Conservation (phyloP, 2,888 invertebrate species). For the Ormyrus rosae region DNA sequence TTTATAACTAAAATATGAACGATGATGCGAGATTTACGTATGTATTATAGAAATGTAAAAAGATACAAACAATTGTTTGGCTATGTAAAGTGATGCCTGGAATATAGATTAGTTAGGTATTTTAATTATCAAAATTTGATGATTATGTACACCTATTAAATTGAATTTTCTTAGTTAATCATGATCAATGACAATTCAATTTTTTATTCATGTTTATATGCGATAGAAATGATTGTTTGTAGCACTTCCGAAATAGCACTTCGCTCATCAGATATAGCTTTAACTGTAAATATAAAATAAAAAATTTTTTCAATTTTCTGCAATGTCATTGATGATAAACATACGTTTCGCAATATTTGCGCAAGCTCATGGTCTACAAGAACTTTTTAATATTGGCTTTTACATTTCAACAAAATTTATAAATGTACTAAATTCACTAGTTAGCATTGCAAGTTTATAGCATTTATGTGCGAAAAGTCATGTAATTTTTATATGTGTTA, state of each 20-base stretch:
- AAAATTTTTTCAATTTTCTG: conserved; percentile 32
- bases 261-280: conserved; percentile 28
- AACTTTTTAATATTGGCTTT: too few relatives aligned
- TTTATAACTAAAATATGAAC: conserved; percentile 46
- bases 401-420: too few relatives aligned
- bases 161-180: conserved; percentile 37
- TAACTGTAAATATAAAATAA: conserved; percentile 48
- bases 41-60: conserved; percentile 57
- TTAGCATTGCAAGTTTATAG: not conserved
- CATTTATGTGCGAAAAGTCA: conserved; percentile 23
- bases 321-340: conserved; percentile 3
- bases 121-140: conserved; percentile 35
- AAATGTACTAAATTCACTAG: not conserved
- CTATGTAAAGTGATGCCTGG: conserved; percentile 53
- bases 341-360: not conserved
- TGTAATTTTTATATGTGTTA: conserved; percentile 27
- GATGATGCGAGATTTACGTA: conserved; percentile 45
- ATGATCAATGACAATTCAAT: conserved; percentile 44
- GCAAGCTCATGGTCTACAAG: too few relatives aligned
- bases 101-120: conserved; percentile 46
- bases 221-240: conserved; percentile 36
- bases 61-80: conserved; percentile 53
- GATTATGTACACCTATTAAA: conserved; percentile 40
- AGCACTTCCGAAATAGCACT: conserved; percentile 49
- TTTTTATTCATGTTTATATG: conserved; percentile 53